phyloP scores from a whole-genome alignment of 2,797 vertebrate genomes.

The Sus cebifrons region DNA sequence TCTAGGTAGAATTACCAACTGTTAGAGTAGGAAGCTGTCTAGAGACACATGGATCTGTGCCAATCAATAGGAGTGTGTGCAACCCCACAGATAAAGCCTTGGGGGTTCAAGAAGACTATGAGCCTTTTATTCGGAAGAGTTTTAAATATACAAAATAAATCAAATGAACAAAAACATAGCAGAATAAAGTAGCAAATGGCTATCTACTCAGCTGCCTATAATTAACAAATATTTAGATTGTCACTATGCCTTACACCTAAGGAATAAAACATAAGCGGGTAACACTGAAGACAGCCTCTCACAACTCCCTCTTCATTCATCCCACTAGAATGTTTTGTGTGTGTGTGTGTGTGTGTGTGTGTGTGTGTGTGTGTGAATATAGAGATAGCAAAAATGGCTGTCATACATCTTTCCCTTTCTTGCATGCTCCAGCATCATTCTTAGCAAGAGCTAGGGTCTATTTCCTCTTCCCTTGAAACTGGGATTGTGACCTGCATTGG shows the following conservation, averaged over 20 bases:
- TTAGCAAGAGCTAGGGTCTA: neutral
- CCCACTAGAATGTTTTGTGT: neutral
- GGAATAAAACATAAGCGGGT: neutral
- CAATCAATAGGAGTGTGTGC: neutral
- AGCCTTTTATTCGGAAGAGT: neutral
- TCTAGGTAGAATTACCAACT: neutral
- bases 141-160: constrained; percentile 26
- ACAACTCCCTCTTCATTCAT: neutral
- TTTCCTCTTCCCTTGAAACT: neutral
- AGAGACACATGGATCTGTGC: neutral
- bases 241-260: neutral
- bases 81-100: fast-evolving
- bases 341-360: neutral
- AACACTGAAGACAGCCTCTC: neutral
- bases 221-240: constrained; percentile 63
- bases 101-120: neutral
- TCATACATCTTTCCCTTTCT: neutral
- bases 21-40: neutral
- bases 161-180: neutral
- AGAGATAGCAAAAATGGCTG: neutral
- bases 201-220: neutral
- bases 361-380: neutral
- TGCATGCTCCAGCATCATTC: neutral
- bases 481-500: neutral
- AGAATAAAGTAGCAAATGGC: neutral